Conservation (phyloP, 2,797 vertebrate species). For the Tadarida brasiliensis region DNA sequence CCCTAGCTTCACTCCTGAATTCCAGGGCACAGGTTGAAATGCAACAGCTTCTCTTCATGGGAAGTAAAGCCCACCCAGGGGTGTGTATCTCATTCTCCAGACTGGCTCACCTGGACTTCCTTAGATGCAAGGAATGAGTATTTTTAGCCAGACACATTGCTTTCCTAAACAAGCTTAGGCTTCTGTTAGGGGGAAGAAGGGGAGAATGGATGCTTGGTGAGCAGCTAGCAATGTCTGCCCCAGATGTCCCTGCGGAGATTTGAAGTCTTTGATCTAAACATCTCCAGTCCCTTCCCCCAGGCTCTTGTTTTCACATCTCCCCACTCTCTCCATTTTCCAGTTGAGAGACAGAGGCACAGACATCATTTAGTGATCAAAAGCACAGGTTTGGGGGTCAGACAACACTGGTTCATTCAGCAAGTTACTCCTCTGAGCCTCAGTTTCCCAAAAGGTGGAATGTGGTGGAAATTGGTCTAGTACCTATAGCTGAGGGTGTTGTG, state of each 20-base stretch:
- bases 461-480: neutral
- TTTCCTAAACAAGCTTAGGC: neutral
- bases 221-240: neutral
- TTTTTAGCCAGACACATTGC: neutral
- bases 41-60: neutral
- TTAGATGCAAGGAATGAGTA: neutral
- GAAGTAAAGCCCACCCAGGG: neutral
- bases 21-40: neutral
- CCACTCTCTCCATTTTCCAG: neutral
- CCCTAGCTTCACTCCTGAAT: neutral
- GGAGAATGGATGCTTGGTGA: neutral
- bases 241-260: fast-evolving
- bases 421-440: neutral
- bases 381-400: neutral
- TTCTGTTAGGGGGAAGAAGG: neutral
- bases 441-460: neutral
- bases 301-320: neutral
- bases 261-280: neutral
- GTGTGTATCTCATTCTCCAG: neutral
- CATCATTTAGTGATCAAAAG: neutral
- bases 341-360: neutral
- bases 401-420: neutral
- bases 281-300: neutral
- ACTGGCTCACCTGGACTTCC: neutral
- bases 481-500: neutral